These are phyloP conservation scores for Cranoglanis bouderius DNA, from an alignment of 2,113 vertebrate species.

Conservation along the genomic window DNA sequence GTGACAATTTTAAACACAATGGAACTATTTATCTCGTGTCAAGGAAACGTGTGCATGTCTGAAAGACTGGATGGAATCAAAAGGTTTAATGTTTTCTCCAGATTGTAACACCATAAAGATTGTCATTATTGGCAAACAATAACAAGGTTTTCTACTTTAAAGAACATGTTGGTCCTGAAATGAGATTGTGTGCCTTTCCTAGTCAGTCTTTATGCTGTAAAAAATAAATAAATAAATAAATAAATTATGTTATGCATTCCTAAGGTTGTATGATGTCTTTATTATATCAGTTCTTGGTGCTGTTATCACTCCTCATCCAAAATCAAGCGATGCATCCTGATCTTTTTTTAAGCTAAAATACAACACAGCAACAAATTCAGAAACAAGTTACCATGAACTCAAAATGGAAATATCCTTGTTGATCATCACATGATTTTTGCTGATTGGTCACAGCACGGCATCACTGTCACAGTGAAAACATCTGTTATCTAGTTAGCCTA, in stretches of 20 bases:
- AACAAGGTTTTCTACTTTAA: background rate
- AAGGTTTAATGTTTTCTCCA: slow-evolving; percentile 31
- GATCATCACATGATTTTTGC: no score
- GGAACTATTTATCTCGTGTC: slow-evolving; percentile 28
- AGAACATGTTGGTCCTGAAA: background rate
- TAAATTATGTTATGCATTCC: background rate
- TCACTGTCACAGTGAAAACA: no score
- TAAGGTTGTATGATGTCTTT: background rate
- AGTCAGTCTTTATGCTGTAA: background rate
- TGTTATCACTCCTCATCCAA: background rate
- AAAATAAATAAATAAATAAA: background rate
- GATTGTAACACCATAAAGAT: slow-evolving; percentile 29
- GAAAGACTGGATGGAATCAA: slow-evolving; percentile 24
- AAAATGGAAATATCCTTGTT: background rate
- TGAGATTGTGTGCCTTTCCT: no score
- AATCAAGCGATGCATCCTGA: background rate
- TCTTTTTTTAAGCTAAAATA: background rate
- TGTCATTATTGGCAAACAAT: slow-evolving; percentile 32
- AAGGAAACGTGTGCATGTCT: slow-evolving; percentile 20
- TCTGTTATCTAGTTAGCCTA: background rate
- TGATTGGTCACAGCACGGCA: no score
- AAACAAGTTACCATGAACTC: background rate
- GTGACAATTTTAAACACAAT: slow-evolving; percentile 20
- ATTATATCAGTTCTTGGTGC: background rate
- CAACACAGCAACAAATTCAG: background rate